Evolutionary conservation across 2,113 vertebrate species (phyloP).

Genomic region (Tetrao urogallus): DNA sequence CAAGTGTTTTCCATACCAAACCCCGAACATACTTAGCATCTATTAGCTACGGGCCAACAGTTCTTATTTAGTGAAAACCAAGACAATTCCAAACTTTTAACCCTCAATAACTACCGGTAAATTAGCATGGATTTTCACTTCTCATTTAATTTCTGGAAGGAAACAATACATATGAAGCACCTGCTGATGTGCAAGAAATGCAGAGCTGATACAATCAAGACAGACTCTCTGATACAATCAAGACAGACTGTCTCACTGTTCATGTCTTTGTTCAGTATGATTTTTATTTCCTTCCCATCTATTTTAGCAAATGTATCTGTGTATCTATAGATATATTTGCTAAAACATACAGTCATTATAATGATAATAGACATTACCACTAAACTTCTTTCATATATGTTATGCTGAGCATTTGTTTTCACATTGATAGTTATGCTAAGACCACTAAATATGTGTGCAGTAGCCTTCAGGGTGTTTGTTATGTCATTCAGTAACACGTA

Average conservation of each 20-base stretch:
- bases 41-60: not conserved
- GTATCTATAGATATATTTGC: not conserved
- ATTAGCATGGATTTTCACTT: not conserved
- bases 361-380: not conserved
- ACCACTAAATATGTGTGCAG: not conserved
- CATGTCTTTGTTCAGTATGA: not conserved
- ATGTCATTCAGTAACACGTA: not conserved
- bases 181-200: not conserved
- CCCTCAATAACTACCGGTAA: not conserved
- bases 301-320: not conserved
- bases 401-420: not conserved
- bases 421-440: not conserved
- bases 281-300: not conserved
- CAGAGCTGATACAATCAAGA: not conserved
- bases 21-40: not conserved
- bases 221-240: not conserved
- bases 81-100: not conserved
- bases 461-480: not conserved
- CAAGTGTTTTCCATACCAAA: not conserved
- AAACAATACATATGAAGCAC: not conserved
- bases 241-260: not conserved
- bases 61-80: not conserved
- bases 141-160: not conserved
- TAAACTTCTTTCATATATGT: not conserved
- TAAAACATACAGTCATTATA: too few relatives aligned